A percentile compares a stretch with the other conserved stretches of the same genome.
These are phyloP conservation scores for Murina feae DNA, from an alignment of 2,113 vertebrate species.

Conservation along the genomic window DNA sequence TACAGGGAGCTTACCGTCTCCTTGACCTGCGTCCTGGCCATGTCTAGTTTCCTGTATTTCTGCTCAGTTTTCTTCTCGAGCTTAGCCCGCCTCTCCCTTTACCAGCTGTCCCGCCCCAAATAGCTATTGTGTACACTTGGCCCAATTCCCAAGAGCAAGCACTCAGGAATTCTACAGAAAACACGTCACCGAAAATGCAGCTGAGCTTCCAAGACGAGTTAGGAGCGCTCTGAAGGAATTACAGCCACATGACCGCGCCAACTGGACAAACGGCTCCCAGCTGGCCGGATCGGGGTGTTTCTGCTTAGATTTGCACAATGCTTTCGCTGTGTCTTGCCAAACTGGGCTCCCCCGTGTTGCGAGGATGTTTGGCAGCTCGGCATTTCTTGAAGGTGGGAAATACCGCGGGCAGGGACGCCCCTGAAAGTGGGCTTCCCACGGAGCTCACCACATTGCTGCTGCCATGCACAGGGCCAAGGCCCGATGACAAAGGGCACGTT, in stretches of 20 bases:
- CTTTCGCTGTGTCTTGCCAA: neutral
- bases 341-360: neutral
- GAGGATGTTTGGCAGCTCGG: neutral
- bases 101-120: neutral
- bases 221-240: neutral
- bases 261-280: neutral
- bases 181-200: slow-evolving; percentile 20
- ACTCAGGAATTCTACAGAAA: slow-evolving; percentile 41
- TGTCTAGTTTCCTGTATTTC: neutral
- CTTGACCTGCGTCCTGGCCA: neutral
- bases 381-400: neutral
- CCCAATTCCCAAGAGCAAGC: slow-evolving; percentile 4
- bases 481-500: neutral
- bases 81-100: neutral
- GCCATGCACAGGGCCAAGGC: neutral
- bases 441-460: neutral
- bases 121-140: slow-evolving; percentile 37
- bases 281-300: neutral
- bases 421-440: neutral
- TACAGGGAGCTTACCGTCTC: neutral
- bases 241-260: neutral
- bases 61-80: neutral
- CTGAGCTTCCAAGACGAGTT: slow-evolving; percentile 6
- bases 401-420: accelerated
- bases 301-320: neutral